Conservation (phyloP, 2,888 invertebrate species). For the Cerastoderma edule region DNA sequence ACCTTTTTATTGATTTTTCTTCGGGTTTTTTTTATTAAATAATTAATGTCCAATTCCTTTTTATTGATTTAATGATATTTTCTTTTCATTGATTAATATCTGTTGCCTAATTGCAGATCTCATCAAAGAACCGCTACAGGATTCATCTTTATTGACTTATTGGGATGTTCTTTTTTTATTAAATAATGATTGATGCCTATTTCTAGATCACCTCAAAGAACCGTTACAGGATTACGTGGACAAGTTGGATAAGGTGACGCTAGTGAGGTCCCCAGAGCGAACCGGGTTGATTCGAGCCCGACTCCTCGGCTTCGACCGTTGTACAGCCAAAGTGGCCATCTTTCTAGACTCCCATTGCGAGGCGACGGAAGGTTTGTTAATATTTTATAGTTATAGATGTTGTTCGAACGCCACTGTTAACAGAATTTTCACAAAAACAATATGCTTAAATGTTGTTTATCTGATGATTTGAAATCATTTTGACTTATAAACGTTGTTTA, state of each 20-base stretch:
- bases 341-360: conserved; percentile 99
- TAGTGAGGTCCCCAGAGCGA: conserved; percentile 93
- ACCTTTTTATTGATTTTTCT: too few relatives aligned
- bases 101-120: too few relatives aligned
- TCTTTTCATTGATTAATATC: too few relatives aligned
- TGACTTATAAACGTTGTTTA: too few relatives aligned
- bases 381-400: not conserved
- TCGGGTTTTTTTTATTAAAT: too few relatives aligned
- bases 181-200: not conserved
- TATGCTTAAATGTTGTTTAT: not conserved
- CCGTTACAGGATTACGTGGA: conserved; percentile 94
- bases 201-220: conserved; percentile 93
- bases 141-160: too few relatives aligned
- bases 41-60: too few relatives aligned
- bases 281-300: conserved; percentile 97
- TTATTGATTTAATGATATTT: too few relatives aligned
- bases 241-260: conserved; percentile 92
- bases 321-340: conserved; percentile 94
- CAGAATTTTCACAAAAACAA: not conserved
- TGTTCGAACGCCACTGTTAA: too few relatives aligned
- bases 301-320: conserved; percentile 92
- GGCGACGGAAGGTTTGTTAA: conserved; percentile 70
- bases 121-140: too few relatives aligned
- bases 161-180: too few relatives aligned
- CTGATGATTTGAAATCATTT: too few relatives aligned